These are phyloP conservation scores for Sphenopsis melanotis DNA, from an alignment of 2,797 vertebrate species.

Conservation along the genomic window DNA sequence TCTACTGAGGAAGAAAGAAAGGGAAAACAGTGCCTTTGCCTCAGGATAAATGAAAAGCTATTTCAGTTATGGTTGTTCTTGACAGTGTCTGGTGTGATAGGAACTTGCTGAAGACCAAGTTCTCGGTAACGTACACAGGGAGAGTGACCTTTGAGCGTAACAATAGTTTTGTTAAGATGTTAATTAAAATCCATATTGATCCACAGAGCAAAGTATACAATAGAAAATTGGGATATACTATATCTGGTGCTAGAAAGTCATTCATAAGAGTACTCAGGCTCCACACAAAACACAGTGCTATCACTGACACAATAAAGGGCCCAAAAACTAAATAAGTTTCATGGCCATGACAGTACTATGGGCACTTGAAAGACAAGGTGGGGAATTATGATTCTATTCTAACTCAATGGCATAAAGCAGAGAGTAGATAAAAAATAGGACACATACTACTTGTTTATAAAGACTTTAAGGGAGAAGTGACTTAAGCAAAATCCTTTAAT, in stretches of 20 bases:
- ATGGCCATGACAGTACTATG: neutral
- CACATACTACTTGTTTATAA: neutral
- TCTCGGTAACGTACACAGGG: constrained; percentile 35
- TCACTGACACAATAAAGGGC: neutral
- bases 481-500: neutral
- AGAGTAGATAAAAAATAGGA: neutral
- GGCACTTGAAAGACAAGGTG: constrained; percentile 23
- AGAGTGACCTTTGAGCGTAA: constrained; percentile 47
- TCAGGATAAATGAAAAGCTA: constrained; percentile 16
- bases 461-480: neutral
- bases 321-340: neutral
- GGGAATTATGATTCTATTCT: constrained; percentile 4
- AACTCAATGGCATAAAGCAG: neutral
- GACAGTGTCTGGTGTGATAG: neutral
- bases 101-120: constrained; percentile 53
- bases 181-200: constrained; percentile 72
- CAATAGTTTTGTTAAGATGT: constrained; percentile 52
- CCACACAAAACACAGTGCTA: neutral
- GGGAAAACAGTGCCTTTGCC: neutral
- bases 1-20: neutral
- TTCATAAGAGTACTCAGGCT: neutral
- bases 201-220: constrained; percentile 22
- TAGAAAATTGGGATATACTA: constrained; percentile 32
- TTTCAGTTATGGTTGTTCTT: constrained; percentile 22
- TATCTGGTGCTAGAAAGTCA: neutral